Conservation (phyloP, 2,888 invertebrate species). For the Patella pellucida region DNA sequence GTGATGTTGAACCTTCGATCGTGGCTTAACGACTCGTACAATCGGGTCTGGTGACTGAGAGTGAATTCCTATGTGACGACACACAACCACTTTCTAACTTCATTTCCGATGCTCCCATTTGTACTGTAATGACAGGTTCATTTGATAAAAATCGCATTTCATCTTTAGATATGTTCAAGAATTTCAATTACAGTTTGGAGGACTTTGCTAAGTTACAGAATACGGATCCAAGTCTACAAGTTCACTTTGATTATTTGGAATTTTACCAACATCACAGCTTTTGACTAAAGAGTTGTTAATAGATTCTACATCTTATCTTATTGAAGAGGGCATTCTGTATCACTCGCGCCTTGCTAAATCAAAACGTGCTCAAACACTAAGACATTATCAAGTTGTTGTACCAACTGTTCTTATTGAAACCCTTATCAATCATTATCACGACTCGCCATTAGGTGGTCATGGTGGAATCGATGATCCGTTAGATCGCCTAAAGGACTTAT, state of each 20-base stretch:
- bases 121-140: too few species aligned
- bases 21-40: neutral
- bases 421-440: too few species aligned
- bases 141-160: neutral
- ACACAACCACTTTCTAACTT: too few species aligned
- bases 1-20: neutral
- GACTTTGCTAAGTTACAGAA: constrained; percentile 10
- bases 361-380: constrained; percentile 22
- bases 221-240: constrained; percentile 9
- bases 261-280: constrained; percentile 29
- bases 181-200: neutral
- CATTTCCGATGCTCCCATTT: too few species aligned
- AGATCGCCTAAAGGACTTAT: too few species aligned
- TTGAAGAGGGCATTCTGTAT: constrained; percentile 30
- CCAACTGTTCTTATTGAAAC: constrained; percentile 25
- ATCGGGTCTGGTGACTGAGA: neutral
- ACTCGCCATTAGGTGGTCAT: too few species aligned
- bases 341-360: constrained; percentile 25
- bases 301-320: constrained; percentile 23
- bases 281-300: constrained; percentile 26
- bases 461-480: too few species aligned
- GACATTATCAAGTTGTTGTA: constrained; percentile 28
- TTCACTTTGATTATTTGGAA: constrained; percentile 14
- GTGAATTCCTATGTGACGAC: too few species aligned
- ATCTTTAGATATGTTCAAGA: neutral